Base-by-base conservation (phyloP, 2,797 vertebrate species). In the Buphagus erythrorhynchus region DNA sequence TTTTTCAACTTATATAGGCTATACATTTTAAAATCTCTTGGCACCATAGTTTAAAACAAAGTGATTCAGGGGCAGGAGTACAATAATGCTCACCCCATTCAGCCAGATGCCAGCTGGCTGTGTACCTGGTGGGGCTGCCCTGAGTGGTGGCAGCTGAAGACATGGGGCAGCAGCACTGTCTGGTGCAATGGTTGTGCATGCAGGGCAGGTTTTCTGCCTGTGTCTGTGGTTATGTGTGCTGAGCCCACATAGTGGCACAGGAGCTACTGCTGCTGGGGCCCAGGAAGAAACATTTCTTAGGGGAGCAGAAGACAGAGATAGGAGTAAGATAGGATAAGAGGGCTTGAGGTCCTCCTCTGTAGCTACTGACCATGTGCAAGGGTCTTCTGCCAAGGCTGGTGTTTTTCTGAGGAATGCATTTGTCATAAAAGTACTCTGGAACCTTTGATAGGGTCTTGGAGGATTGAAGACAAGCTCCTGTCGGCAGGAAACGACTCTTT, bases 11-110 rank as follows among this genome's bases (percentile, higher is more conserved):
- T 69, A 38, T 2, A 9, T 28, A 81, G 48, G 59, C 38, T 59
- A 55, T 52, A 51, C 19, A 8, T 81, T 85, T 85, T 67, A 51
- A 85, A 87, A 83, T 72, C 26, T 58, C 13, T 33, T 51, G 57
- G 43, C 26, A 31, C 4, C 8, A 2, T 25, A 38, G 12, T 61
- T 74, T 52, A 51, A 88, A 88, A 72, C n/a, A 2, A 78, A 83
- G 43, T 5, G 38, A 15, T 72, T 84, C 10, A 7, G 0, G 1
- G 62, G 20, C 40, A 43, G 28, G 55, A 49, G 28, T 29, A 24
- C n/a, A 33, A 1, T 28, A 16, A n/a, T 9, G 29, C 25, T 38
- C 2, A 2, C 28, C 6, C 13, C 0, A 0, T 63, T 76, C 40
- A 35, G 40, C 46, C 54, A 17, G 52, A 6, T 7, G 20, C 26